These are phyloP conservation scores for Octonoba sinensis DNA, from an alignment of 2,888 invertebrate genomes.

Conservation along the genomic window DNA sequence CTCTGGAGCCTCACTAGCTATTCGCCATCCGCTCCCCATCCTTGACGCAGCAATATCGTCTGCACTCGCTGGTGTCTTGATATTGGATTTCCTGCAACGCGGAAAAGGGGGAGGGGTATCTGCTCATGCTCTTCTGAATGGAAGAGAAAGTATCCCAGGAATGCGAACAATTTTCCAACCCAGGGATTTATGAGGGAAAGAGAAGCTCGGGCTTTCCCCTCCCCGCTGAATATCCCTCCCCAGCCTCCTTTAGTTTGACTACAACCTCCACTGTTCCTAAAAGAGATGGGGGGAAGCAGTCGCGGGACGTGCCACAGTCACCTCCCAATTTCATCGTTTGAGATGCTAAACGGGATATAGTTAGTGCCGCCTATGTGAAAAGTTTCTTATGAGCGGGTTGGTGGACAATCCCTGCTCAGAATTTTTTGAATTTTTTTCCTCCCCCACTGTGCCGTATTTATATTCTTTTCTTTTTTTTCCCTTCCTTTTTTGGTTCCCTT, in stretches of 20 bases:
- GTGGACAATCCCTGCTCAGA: constrained; percentile 26
- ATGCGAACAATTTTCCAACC: constrained; percentile 65
- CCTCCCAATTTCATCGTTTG: constrained; percentile 58
- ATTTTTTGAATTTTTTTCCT: constrained; percentile 12
- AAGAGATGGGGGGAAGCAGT: constrained; percentile 61
- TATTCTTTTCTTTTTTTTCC: constrained; percentile 19
- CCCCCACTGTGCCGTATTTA: constrained; percentile 3
- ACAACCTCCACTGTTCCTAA: constrained; percentile 43
- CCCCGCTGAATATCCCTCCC: constrained; percentile 12
- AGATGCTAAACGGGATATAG: constrained; percentile 64
- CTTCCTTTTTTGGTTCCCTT: not conserved
- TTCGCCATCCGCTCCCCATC: constrained; percentile 18
- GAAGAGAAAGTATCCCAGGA: constrained; percentile 64
- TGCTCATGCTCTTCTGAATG: constrained; percentile 30
- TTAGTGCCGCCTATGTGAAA: constrained; percentile 48
- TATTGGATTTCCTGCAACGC: constrained; percentile 65
- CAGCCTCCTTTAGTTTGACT: constrained; percentile 39
- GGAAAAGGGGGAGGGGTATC: constrained; percentile 28
- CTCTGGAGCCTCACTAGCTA: not conserved
- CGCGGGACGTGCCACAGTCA: constrained; percentile 47
- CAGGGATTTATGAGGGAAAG: constrained; percentile 64
- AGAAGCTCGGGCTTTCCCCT: constrained; percentile 40
- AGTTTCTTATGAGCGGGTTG: constrained; percentile 46
- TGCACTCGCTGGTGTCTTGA: constrained; percentile 51
- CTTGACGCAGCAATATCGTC: constrained; percentile 54